Percentiles rank a stretch among this genome's conserved stretches.
Conservation (phyloP, 2,113 vertebrate species). For the Martes martes region DNA sequence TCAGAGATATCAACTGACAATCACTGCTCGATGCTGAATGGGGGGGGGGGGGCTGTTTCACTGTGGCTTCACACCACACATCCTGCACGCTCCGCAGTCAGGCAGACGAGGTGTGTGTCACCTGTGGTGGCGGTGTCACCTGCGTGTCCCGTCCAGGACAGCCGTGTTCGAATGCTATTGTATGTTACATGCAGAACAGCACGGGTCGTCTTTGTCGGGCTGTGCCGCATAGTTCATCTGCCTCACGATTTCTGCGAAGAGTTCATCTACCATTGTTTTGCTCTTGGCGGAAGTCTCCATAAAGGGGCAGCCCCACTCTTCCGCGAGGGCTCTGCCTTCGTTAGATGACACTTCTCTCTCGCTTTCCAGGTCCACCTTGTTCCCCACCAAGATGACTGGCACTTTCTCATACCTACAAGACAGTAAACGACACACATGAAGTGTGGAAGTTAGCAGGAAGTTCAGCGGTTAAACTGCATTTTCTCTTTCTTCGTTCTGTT, state of each 20-base stretch:
- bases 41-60: constrained; percentile 70
- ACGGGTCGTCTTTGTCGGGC: constrained; percentile 98
- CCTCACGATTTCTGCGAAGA: constrained; percentile 98
- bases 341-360: constrained; percentile 95
- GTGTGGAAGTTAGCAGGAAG: neutral
- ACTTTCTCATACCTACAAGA: constrained; percentile 96
- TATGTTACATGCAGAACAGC: constrained; percentile 99
- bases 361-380: constrained; percentile 99
- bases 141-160: constrained; percentile 61
- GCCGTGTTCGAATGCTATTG: constrained; percentile 87
- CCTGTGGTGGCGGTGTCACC: constrained; percentile 49
- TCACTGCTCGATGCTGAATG: constrained; percentile 75
- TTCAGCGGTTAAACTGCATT: neutral
- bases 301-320: constrained; percentile 99
- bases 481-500: neutral
- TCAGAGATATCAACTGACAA: constrained; percentile 72
- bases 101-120: constrained; percentile 66
- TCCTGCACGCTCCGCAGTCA: constrained; percentile 69
- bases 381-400: constrained; percentile 98
- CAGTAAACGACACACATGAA: constrained; percentile 32
- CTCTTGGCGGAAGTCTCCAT: constrained; percentile 99
- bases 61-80: constrained; percentile 72
- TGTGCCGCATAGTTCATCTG: constrained; percentile 99
- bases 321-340: constrained; percentile 95
- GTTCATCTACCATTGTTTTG: constrained; percentile 99